phyloP scores from a whole-genome alignment of 2,888 invertebrate genomes.

The Andrena marginata region DNA sequence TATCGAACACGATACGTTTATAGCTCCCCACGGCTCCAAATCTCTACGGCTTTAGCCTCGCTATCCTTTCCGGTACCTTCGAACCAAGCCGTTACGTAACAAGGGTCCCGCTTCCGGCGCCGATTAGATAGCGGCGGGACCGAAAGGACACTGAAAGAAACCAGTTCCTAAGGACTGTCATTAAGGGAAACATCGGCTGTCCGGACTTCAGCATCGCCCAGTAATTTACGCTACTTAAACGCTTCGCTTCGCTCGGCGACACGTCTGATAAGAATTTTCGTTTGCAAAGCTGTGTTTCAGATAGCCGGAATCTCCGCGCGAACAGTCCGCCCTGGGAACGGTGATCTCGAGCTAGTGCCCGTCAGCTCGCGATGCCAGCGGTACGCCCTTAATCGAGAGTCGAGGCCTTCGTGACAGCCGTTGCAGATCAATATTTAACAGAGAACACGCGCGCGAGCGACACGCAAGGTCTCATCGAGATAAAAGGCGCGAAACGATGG shows the following conservation, averaged over 20 bases:
- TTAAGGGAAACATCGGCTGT: constrained; percentile 39
- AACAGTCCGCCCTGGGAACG: background rate
- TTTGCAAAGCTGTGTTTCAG: constrained; percentile 18
- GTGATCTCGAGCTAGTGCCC: background rate
- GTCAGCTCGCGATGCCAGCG: background rate
- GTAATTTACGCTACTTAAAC: constrained; percentile 33
- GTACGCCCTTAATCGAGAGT: constrained; percentile 38
- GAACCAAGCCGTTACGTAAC: constrained; percentile 48
- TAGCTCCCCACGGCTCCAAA: background rate
- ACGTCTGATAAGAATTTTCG: background rate
- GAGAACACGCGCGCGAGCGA: constrained; percentile 39
- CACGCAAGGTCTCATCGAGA: constrained; percentile 70
- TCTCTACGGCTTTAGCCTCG: background rate
- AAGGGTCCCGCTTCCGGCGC: constrained; percentile 43
- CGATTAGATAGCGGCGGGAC: constrained; percentile 62
- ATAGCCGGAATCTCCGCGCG: background rate
- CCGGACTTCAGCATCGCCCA: constrained; percentile 30
- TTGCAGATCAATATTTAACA: constrained; percentile 62
- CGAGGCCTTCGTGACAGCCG: constrained; percentile 48
- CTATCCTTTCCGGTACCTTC: constrained; percentile 38
- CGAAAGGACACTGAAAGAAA: constrained; percentile 49
- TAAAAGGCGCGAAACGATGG: constrained; percentile 66
- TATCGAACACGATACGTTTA: background rate
- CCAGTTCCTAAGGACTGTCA: constrained; percentile 54
- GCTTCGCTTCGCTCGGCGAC: constrained; percentile 4